Evolutionary conservation across 1,140 invertebrate species (phyloP).

Genomic region (Drosophila aff.): DNA sequence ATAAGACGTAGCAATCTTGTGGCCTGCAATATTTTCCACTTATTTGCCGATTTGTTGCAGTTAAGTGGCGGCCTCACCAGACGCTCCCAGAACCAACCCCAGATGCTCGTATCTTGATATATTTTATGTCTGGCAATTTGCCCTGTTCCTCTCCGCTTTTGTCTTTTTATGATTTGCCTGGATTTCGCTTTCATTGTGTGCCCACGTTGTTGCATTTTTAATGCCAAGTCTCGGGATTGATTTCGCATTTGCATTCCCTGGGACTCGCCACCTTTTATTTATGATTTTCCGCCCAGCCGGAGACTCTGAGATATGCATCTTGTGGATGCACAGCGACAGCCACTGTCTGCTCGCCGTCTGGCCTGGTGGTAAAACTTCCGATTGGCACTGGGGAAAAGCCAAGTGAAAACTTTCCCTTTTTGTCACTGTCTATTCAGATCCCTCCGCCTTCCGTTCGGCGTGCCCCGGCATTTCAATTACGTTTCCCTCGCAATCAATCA

Average conservation of each 20-base stretch:
- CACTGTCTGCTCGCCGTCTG: constrained; percentile 65
- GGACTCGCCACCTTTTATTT: constrained; percentile 33
- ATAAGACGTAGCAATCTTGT: constrained; percentile 69
- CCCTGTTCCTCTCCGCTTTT: not conserved
- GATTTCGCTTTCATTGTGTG: constrained; percentile 49
- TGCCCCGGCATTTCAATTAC: constrained; percentile 70
- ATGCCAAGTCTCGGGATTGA: constrained; percentile 63
- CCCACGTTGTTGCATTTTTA: constrained; percentile 65
- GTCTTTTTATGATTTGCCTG: constrained; percentile 69
- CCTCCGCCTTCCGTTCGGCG: constrained; percentile 10
- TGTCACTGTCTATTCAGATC: constrained; percentile 48
- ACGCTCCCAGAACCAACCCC: constrained; percentile 29
- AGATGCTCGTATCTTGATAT: constrained; percentile 34
- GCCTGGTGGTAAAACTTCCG: constrained; percentile 22
- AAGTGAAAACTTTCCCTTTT: constrained; percentile 76
- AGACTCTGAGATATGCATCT: constrained; percentile 33
- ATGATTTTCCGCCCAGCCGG: constrained; percentile 46
- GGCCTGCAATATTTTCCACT: constrained; percentile 83
- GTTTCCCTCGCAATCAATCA: constrained; percentile 71
- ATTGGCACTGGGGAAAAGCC: constrained; percentile 31
- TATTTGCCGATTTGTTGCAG: constrained; percentile 81
- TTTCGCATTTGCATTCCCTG: constrained; percentile 68
- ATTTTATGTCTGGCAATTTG: constrained; percentile 77
- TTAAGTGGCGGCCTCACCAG: constrained; percentile 53
- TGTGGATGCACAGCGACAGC: constrained; percentile 41